phyloP scores from a whole-genome alignment of 2,797 vertebrate species.

The Pseudochromis fuscus region DNA sequence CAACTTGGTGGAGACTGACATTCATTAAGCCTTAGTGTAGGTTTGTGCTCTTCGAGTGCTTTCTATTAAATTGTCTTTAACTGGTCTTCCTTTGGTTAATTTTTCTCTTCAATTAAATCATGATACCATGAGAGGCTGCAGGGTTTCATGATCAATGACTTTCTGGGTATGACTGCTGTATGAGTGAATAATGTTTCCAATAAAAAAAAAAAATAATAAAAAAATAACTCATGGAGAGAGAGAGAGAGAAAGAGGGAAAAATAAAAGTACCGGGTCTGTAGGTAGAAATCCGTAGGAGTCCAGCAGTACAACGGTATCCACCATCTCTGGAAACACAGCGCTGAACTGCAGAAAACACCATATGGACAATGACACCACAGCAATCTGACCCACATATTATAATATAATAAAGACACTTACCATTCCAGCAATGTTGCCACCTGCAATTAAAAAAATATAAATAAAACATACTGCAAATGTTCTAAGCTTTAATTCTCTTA shows the following conservation, averaged over 20 bases:
- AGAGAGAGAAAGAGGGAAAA: background rate
- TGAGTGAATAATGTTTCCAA: background rate
- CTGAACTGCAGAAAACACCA: slow-evolving; percentile 83
- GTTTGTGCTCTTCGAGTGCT: no score
- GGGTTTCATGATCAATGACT: no score
- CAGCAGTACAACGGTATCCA: slow-evolving; percentile 89
- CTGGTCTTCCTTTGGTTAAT: no score
- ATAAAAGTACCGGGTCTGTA: slow-evolving; percentile 70
- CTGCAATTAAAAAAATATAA: slow-evolving; percentile 68
- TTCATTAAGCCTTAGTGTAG: no score
- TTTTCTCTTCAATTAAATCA: no score
- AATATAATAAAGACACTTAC: slow-evolving; percentile 40
- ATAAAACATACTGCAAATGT: background rate
- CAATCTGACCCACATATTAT: background rate
- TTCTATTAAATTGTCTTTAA: no score
- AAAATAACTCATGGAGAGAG: no score
- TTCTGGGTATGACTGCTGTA: background rate
- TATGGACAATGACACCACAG: background rate
- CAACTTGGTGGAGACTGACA: no score
- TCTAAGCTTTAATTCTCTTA: background rate
- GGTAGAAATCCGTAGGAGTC: slow-evolving; percentile 86
- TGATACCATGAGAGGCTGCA: no score
- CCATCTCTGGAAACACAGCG: slow-evolving; percentile 92
- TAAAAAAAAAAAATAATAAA: no score
- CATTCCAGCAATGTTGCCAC: slow-evolving; percentile 80